These are phyloP conservation scores for Carduelis carduelis DNA, from an alignment of 2,797 vertebrate genomes.

Conservation along the genomic window DNA sequence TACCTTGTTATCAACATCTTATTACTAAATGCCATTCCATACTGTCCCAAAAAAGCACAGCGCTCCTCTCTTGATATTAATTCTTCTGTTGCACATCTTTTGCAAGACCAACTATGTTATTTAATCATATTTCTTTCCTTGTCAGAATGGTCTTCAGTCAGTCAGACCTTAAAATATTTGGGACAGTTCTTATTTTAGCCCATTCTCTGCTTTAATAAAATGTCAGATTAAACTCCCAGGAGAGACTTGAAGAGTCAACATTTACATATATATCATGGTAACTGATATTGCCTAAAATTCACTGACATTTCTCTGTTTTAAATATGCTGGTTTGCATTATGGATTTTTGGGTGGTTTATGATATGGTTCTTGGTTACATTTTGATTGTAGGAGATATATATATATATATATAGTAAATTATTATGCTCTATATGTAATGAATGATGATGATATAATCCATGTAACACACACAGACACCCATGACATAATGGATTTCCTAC, in stretches of 20 bases:
- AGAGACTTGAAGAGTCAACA: not conserved
- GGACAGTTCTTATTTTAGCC: not conserved
- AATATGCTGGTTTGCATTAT: not conserved
- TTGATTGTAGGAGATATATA: not conserved
- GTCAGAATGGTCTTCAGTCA: not conserved
- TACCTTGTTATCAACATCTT: not conserved
- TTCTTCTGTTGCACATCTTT: not conserved
- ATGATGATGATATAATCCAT: not conserved
- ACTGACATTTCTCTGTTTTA: not conserved
- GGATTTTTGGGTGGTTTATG: not conserved
- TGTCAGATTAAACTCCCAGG: not conserved
- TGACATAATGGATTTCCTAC: not conserved
- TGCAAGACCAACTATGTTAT: not conserved
- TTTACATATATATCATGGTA: not conserved
- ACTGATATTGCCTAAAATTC: not conserved
- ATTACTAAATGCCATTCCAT: not conserved
- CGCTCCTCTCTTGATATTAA: not conserved
- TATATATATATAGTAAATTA: not conserved
- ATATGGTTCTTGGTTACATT: not conserved
- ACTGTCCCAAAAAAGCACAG: not conserved
- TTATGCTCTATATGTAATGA: not conserved
- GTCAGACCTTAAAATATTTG: not conserved
- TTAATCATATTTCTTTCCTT: not conserved
- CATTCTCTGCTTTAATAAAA: not conserved
- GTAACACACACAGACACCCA: not conserved